Evolutionary conservation across 2,888 invertebrate genomes (phyloP).

Genomic region (Stomorhina lunata): DNA sequence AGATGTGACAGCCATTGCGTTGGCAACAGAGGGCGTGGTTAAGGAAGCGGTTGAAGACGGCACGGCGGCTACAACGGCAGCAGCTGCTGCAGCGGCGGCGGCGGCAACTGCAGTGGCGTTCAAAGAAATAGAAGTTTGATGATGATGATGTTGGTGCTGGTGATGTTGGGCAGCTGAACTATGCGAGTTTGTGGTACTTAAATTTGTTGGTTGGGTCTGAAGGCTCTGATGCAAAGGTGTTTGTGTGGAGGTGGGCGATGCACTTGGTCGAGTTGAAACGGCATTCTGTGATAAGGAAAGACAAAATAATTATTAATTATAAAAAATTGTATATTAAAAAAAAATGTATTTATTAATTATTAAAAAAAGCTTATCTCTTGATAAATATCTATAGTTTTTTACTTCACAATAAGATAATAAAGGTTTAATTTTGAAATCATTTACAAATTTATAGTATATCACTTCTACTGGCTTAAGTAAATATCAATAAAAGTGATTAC

Average conservation of each 20-base stretch:
- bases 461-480: conserved; percentile 35
- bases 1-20: conserved; percentile 81
- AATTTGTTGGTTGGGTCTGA: conserved; percentile 70
- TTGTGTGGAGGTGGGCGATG: conserved; percentile 83
- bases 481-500: conserved; percentile 52
- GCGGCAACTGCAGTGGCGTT: conserved; percentile 70
- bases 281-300: conserved; percentile 77
- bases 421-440: too few relatives aligned
- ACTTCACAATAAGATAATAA: conserved; percentile 8
- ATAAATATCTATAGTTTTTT: neutral
- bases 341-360: conserved; percentile 4
- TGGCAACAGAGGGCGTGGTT: conserved; percentile 65
- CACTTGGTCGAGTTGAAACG: conserved; percentile 86
- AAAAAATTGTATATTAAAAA: neutral
- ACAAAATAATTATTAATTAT: conserved; percentile 6
- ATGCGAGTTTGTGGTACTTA: conserved; percentile 63
- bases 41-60: conserved; percentile 67
- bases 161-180: conserved; percentile 8
- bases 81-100: conserved; percentile 71
- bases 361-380: conserved; percentile 3
- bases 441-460: conserved; percentile 20
- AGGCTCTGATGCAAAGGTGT: conserved; percentile 79
- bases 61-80: conserved; percentile 72
- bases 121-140: conserved; percentile 68
- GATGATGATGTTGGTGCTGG: conserved; percentile 51